These are phyloP conservation scores for Illadopsis cleaveri DNA, from an alignment of 2,113 vertebrate species.

Conservation along the genomic window DNA sequence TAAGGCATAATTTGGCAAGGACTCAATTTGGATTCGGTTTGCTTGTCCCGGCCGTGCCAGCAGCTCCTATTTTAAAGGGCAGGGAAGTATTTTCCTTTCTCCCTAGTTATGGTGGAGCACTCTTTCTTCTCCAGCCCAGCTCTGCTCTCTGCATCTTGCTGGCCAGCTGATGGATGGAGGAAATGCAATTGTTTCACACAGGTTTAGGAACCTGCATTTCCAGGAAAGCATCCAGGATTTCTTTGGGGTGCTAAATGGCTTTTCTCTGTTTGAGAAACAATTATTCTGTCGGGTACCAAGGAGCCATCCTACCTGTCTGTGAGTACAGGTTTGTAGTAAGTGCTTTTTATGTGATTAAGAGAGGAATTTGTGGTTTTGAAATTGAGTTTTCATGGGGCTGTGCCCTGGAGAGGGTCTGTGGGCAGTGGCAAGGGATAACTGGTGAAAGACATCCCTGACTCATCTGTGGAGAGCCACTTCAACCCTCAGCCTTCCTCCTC, in stretches of 20 bases:
- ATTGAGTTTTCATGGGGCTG: not conserved
- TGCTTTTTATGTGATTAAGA: rapidly evolving
- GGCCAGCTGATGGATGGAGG: not conserved
- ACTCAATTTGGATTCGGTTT: slow-evolving; percentile 29
- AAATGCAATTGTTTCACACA: rapidly evolving
- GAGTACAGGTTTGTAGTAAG: not conserved
- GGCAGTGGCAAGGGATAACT: rapidly evolving
- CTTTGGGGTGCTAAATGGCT: not conserved
- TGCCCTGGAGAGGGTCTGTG: not conserved
- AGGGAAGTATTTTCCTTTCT: slow-evolving; percentile 54
- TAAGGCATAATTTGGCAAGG: slow-evolving; percentile 55
- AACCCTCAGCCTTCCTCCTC: not conserved
- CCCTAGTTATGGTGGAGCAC: not conserved
- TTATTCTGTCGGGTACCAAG: not conserved
- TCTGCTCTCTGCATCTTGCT: not conserved
- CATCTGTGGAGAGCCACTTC: not conserved
- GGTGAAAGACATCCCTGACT: not conserved
- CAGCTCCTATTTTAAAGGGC: slow-evolving; percentile 59
- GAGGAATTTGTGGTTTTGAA: not conserved
- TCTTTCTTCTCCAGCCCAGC: slow-evolving; percentile 3
- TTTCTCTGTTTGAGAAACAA: not conserved
- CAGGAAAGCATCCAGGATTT: not conserved
- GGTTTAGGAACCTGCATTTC: not conserved
- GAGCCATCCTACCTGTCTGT: not conserved
- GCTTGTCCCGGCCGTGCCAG: slow-evolving; percentile 11